phyloP scores from a whole-genome alignment of 1,140 invertebrate genomes.

The Atta colombica region DNA sequence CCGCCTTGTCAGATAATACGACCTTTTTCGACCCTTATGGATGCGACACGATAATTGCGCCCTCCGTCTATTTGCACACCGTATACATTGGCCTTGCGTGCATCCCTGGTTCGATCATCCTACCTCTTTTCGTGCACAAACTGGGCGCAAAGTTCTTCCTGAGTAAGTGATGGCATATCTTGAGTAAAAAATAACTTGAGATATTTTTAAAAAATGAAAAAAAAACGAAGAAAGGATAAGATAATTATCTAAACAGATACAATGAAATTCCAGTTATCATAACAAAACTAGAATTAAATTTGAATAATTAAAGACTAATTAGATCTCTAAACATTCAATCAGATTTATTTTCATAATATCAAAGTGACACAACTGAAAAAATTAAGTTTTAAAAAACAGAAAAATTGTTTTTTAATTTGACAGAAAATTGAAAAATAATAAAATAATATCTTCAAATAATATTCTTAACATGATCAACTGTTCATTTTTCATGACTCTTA shows the following conservation, averaged over 20 bases:
- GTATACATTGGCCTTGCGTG: slow-evolving; percentile 91
- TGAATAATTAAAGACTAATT: not conserved
- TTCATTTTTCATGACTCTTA: no score
- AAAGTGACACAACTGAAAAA: no score
- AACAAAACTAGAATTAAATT: not conserved
- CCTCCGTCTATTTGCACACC: slow-evolving; percentile 90
- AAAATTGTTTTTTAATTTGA: no score
- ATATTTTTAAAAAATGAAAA: not conserved
- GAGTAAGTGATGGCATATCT: slow-evolving; percentile 86
- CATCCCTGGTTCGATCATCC: slow-evolving; percentile 91
- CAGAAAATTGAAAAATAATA: not conserved
- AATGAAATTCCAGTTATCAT: not conserved
- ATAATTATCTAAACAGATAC: not conserved
- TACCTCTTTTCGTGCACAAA: slow-evolving; percentile 91
- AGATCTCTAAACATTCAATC: not conserved
- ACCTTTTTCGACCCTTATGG: slow-evolving; percentile 83
- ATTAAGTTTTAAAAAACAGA: no score
- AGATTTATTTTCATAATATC: not conserved
- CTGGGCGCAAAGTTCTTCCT: slow-evolving; percentile 92
- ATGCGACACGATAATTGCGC: slow-evolving; percentile 85
- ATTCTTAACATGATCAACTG: no score
- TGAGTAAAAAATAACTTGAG: not conserved
- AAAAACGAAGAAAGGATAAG: not conserved
- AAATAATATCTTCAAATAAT: no score
- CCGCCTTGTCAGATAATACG: slow-evolving; percentile 83